Percentiles rank a stretch among this genome's conserved stretches.
Evolutionary conservation across 2,888 invertebrate genomes (phyloP).

Genomic region (Branchellion lobata): DNA sequence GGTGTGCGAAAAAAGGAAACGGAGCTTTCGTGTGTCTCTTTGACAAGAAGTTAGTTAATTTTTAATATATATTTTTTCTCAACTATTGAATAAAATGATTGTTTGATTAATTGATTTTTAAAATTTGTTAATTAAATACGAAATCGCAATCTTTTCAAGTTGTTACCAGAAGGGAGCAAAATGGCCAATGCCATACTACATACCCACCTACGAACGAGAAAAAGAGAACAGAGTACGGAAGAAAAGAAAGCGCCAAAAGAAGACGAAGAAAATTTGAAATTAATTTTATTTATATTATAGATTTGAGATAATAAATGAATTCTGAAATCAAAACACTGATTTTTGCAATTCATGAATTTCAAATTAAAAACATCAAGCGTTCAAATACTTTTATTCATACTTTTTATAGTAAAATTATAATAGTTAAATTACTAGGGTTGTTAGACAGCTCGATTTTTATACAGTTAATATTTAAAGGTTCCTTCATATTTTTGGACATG

Average conservation of each 20-base stretch:
- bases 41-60: background rate
- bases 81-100: background rate
- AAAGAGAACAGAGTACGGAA: background rate
- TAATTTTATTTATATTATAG: no score
- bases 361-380: no score
- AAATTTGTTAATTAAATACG: background rate
- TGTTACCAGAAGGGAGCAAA: slow-evolving; percentile 5
- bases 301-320: no score
- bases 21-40: background rate
- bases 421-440: no score
- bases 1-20: background rate
- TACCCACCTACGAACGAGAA: background rate
- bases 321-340: no score
- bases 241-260: background rate
- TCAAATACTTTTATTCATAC: no score
- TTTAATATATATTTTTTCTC: background rate
- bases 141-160: background rate
- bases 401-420: no score
- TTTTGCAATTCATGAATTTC: no score
- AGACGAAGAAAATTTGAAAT: background rate
- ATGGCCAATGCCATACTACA: background rate
- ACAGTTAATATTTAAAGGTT: no score
- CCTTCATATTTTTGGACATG: no score
- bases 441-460: no score
- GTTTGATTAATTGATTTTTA: background rate